Percentiles rank a stretch among this genome's conserved stretches.
phyloP scores from a whole-genome alignment of 2,888 invertebrate genomes.

The Drosophila anomelani region DNA sequence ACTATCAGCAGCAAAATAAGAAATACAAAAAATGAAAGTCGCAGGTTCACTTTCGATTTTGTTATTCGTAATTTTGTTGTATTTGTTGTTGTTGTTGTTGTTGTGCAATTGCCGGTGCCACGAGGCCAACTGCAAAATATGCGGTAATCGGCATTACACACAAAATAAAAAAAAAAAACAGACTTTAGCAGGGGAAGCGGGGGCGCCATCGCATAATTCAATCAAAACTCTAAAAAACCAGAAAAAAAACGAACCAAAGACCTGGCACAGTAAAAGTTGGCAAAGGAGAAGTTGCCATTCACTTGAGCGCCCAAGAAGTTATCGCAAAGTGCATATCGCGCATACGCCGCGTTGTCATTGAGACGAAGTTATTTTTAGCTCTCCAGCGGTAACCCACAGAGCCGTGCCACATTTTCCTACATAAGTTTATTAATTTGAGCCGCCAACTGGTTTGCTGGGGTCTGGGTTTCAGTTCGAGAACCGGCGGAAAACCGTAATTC shows the following conservation, averaged over 20 bases:
- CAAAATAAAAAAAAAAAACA: not conserved
- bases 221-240: slow-evolving; percentile 58
- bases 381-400: slow-evolving; percentile 49
- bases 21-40: slow-evolving; percentile 69
- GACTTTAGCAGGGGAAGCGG: slow-evolving; percentile 39
- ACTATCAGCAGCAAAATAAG: slow-evolving; percentile 46
- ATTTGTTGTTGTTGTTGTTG: slow-evolving; percentile 30
- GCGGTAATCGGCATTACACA: slow-evolving; percentile 66
- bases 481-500: slow-evolving; percentile 62
- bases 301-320: slow-evolving; percentile 34
- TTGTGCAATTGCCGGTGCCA: slow-evolving; percentile 76
- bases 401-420: slow-evolving; percentile 68
- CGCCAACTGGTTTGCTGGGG: slow-evolving; percentile 64
- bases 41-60: slow-evolving; percentile 77
- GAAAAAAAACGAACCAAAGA: not conserved
- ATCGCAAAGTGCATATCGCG: slow-evolving; percentile 59
- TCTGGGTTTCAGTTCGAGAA: slow-evolving; percentile 14
- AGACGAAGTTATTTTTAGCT: slow-evolving; percentile 67
- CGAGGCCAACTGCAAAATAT: slow-evolving; percentile 75
- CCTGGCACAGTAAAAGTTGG: slow-evolving; percentile 69
- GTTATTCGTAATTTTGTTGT: slow-evolving; percentile 48
- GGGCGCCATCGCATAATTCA: slow-evolving; percentile 67
- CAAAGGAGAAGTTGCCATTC: slow-evolving; percentile 29
- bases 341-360: slow-evolving; percentile 75
- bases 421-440: slow-evolving; percentile 66